Evolutionary conservation across 64 coral and sea anemone genomes (phyloP), one percentile per base, ranked within the genome.

Genomic region (Montipora efflorescens): DNA sequence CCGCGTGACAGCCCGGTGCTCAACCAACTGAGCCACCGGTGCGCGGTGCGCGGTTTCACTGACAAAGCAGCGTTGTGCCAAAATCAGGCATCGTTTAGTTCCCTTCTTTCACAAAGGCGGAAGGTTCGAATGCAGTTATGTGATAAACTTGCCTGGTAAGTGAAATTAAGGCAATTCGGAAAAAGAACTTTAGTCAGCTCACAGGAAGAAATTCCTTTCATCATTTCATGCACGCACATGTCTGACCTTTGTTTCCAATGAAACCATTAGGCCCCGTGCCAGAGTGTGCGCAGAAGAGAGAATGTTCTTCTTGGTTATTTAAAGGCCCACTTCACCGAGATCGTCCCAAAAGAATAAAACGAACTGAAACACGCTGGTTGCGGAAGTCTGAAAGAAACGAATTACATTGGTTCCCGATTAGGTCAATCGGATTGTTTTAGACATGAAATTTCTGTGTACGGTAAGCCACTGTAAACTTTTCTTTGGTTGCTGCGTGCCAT

Each of bases 221-320:
- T 7, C 9, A 9, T 23, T 23, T 23, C 52, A 23, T 9, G 52
- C 52, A 55, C 9, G 52, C 52, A 0, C 5, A 7, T 9, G 5
- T 85, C 7, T 70, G 82, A 85, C 62, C 82, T 46, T 23, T 8
- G 7, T 22, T 70, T 85, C 82, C 82, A 64, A 12, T 85, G 44
- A 85, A 83, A 67, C 80, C 0, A 55, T 55, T 55, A 23, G 22
- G 64, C 15, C 49, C 3, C 13, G 12, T 12, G 13, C 61, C 11
- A 12, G 22, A 70, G 7, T 49, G 82, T 48, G 82, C 46, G 82
- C 44, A 18, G 12, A 64, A 10, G 3, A 10, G 14, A 69, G 0
- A 15, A 70, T 85, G 81, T 12, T n/a, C n/a, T 68, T 23, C 22
- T 23, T 23, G 22, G 22, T 23, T 23, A 23, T 23, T 23, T 23